These are phyloP conservation scores for Ophioninae sp. DNA, from an alignment of 2,888 invertebrate species.

Conservation along the genomic window DNA sequence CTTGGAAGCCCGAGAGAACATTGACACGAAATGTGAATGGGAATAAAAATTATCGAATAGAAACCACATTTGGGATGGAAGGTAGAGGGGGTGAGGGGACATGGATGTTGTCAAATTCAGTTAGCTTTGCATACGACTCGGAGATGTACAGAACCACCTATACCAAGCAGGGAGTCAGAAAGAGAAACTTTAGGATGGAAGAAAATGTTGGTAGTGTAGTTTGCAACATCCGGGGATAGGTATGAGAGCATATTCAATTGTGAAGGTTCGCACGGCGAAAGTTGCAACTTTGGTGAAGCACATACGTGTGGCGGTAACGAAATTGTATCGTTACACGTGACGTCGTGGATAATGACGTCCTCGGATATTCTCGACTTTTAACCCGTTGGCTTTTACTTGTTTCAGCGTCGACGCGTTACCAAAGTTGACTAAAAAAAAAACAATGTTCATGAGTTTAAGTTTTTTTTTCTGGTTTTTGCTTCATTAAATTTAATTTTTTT, in stretches of 20 bases:
- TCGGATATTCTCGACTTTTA: conserved; percentile 46
- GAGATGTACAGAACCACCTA: background rate
- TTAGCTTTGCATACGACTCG: background rate
- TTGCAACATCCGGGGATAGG: background rate
- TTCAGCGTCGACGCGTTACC: conserved; percentile 1
- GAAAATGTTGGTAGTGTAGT: conserved; percentile 57
- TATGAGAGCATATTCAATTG: background rate
- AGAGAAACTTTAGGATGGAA: background rate
- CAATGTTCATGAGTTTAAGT: background rate
- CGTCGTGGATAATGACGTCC: conserved; percentile 65
- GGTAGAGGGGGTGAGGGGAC: conserved; percentile 1
- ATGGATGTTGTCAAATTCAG: conserved; percentile 62
- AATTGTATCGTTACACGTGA: conserved; percentile 59
- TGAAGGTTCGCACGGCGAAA: conserved; percentile 1
- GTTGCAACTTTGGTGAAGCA: conserved; percentile 2
- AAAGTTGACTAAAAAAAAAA: background rate
- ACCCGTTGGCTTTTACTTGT: conserved; percentile 5
- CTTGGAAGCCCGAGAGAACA: background rate
- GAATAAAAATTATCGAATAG: background rate
- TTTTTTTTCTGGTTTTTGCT: no score
- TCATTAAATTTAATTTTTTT: no score
- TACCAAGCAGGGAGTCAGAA: background rate
- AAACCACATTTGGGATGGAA: background rate
- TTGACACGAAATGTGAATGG: background rate
- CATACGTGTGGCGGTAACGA: conserved; percentile 58